A percentile compares a stretch with the other conserved stretches of the same genome.
Evolutionary conservation across 2,113 vertebrate species (phyloP).

Genomic region (Promerops cafer): DNA sequence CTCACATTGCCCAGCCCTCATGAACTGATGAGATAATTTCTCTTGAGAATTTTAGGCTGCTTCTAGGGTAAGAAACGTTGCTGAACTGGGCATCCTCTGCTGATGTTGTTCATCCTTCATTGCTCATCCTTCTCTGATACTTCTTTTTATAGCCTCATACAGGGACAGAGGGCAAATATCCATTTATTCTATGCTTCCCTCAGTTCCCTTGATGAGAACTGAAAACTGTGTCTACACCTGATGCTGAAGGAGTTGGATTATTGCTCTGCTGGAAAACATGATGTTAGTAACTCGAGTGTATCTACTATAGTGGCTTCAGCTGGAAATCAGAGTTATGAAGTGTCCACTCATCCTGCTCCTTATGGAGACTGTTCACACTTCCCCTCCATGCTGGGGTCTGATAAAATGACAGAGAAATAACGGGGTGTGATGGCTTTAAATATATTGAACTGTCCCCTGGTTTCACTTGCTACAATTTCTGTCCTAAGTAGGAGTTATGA

Average conservation of each 20-base stretch:
- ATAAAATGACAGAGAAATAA: background rate
- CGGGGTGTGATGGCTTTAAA: background rate
- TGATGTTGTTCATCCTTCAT: background rate
- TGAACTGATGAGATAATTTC: background rate
- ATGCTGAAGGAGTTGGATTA: background rate
- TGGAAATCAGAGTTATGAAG: background rate
- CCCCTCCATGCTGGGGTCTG: background rate
- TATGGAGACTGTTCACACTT: background rate
- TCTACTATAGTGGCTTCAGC: background rate
- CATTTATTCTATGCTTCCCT: background rate
- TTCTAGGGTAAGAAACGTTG: background rate
- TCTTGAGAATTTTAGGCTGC: background rate
- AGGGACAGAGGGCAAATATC: background rate
- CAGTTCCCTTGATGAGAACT: background rate
- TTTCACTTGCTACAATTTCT: background rate
- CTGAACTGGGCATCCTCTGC: background rate
- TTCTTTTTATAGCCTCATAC: background rate
- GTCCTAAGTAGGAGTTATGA: background rate
- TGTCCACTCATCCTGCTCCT: background rate
- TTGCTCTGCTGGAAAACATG: background rate
- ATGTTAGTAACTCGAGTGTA: fast-evolving
- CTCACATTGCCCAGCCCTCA: background rate
- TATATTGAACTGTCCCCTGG: background rate
- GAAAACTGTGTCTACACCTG: background rate
- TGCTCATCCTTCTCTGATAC: background rate